phyloP scores from a whole-genome alignment of 2,113 vertebrate species.

The Micronycteris hirsuta region DNA sequence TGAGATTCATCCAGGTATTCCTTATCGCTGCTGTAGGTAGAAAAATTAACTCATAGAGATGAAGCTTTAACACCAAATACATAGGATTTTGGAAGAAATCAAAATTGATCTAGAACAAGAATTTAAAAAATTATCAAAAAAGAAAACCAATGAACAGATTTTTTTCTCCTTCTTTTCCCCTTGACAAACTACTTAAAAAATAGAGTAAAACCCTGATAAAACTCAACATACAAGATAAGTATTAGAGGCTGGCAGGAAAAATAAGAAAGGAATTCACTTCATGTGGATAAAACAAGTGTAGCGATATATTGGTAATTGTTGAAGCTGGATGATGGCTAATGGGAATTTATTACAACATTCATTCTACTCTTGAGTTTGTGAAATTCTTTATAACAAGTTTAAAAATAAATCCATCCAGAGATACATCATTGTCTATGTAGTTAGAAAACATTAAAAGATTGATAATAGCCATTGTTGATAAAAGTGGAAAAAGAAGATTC shows the following conservation, averaged over 20 bases:
- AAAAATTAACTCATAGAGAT: neutral
- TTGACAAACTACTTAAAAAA: slow-evolving; percentile 13
- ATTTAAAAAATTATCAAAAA: neutral
- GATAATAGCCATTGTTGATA: neutral
- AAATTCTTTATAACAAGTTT: neutral
- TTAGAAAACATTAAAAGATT: neutral
- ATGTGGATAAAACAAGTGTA: neutral
- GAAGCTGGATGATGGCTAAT: neutral
- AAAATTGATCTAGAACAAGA: neutral
- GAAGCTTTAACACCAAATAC: neutral
- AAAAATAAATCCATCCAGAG: neutral
- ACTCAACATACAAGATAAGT: slow-evolving; percentile 21
- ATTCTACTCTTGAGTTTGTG: neutral
- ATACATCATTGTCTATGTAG: neutral
- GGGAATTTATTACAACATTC: neutral
- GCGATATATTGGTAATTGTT: neutral
- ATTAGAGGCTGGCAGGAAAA: neutral
- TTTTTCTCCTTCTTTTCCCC: neutral
- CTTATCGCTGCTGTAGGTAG: neutral
- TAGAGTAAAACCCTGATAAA: slow-evolving; percentile 42
- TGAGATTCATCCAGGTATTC: neutral
- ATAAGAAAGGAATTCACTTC: neutral
- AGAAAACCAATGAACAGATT: too few relatives aligned
- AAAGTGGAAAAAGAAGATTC: neutral
- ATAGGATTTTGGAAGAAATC: neutral